Evolutionary conservation across 2,797 vertebrate species (phyloP).

Genomic region (Acanthurus lineatus): DNA sequence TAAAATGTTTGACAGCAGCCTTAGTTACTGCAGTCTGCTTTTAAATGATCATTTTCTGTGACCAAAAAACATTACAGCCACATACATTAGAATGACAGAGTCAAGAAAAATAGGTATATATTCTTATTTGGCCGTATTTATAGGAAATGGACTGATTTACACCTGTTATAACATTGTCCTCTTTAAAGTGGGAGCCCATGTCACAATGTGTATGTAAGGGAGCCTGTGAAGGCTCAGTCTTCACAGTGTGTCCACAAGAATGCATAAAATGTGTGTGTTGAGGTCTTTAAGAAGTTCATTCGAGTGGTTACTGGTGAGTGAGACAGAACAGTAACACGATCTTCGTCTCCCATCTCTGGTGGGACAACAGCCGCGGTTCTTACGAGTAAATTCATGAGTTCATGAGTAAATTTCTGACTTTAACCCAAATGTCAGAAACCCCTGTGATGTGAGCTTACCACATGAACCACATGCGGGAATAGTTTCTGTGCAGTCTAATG

Average conservation of each 20-base stretch:
- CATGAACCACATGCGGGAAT: slow-evolving; percentile 54
- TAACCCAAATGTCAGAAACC: slow-evolving; percentile 62
- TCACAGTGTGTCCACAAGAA: slow-evolving; percentile 37
- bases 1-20: background rate
- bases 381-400: slow-evolving; percentile 36
- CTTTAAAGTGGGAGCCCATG: slow-evolving; percentile 49
- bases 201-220: slow-evolving; percentile 21
- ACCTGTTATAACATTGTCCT: slow-evolving; percentile 61
- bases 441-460: slow-evolving; percentile 66
- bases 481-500: slow-evolving; percentile 58
- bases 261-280: slow-evolving; percentile 48
- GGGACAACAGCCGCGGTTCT: slow-evolving; percentile 52
- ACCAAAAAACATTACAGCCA: background rate
- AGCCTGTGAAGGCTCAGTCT: slow-evolving; percentile 19
- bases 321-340: slow-evolving; percentile 53
- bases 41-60: slow-evolving; percentile 10
- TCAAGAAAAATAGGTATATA: background rate
- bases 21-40: background rate
- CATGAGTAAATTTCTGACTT: slow-evolving; percentile 50
- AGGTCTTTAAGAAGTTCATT: slow-evolving; percentile 42
- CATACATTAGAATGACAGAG: background rate
- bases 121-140: background rate
- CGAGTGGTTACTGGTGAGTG: slow-evolving; percentile 27
- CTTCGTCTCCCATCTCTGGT: slow-evolving; percentile 44
- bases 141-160: slow-evolving; percentile 38